Conservation (phyloP, 2,797 vertebrate species). For the Channa striata region DNA sequence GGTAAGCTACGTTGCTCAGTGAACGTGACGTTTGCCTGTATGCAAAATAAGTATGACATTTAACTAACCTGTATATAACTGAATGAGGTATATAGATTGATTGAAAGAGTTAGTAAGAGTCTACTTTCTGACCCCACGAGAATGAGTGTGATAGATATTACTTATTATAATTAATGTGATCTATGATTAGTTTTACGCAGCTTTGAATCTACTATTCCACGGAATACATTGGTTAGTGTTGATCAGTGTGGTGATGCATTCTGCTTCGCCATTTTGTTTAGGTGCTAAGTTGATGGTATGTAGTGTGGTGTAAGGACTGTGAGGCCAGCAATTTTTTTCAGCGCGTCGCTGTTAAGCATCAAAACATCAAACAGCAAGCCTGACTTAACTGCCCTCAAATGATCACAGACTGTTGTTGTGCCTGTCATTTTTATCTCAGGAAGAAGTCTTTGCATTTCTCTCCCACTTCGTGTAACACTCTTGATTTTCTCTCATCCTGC, state of each 20-base stretch:
- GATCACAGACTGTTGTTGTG: conserved; percentile 63
- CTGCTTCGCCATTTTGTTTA: not conserved
- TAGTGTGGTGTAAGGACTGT: conserved; percentile 21
- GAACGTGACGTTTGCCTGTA: too few relatives aligned
- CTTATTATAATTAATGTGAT: not conserved
- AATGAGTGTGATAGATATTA: too few relatives aligned
- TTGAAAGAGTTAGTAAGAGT: too few relatives aligned
- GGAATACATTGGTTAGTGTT: not conserved
- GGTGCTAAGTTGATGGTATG: not conserved
- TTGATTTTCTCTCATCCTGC: conserved; percentile 68
- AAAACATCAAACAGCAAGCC: conserved; percentile 63
- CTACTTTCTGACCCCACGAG: too few relatives aligned
- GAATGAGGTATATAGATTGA: too few relatives aligned
- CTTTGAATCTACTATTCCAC: not conserved
- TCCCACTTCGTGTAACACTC: conserved; percentile 56
- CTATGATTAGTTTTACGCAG: not conserved
- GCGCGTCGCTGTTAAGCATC: conserved; percentile 40
- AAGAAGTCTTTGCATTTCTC: conserved; percentile 65
- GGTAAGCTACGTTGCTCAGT: too few relatives aligned
- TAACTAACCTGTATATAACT: not conserved
- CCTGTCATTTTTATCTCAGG: conserved; percentile 70
- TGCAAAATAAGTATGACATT: not conserved
- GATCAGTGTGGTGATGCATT: not conserved
- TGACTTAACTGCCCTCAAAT: conserved; percentile 59
- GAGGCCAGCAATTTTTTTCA: conserved; percentile 62